phyloP scores from a whole-genome alignment of 2,113 vertebrate species.

The Furnarius figulus region DNA sequence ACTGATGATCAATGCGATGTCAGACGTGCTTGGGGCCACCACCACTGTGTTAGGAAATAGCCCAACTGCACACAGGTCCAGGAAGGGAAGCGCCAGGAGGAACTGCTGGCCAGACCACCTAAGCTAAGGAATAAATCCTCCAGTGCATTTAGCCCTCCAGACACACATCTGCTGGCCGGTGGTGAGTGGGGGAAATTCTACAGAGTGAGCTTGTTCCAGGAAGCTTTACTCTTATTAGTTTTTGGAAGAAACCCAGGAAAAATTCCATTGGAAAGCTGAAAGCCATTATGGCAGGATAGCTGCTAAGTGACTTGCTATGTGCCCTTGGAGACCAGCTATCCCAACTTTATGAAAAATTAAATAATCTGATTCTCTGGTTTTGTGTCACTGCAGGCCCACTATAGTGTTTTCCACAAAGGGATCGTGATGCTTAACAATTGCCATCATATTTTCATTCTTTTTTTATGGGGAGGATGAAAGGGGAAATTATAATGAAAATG shows the following conservation, averaged over 20 bases:
- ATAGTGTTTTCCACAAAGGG: not conserved
- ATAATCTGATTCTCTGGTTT: not conserved
- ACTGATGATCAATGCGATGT: not conserved
- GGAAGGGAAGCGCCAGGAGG: not conserved
- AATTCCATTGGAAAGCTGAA: constrained; percentile 42
- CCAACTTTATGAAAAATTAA: not conserved
- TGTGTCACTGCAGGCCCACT: not conserved
- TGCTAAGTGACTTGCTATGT: constrained; percentile 31
- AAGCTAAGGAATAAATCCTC: not conserved
- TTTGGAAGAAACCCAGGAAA: constrained; percentile 55
- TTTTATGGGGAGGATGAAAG: not conserved
- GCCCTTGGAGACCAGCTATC: constrained; percentile 19
- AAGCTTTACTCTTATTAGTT: constrained; percentile 4
- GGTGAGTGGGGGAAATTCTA: not conserved
- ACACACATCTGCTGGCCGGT: constrained; percentile 17
- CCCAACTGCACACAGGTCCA: not conserved
- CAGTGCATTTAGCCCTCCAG: not conserved
- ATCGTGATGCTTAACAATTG: not conserved
- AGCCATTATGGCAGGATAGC: constrained; percentile 7
- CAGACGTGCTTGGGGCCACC: not conserved
- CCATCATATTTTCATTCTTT: not conserved
- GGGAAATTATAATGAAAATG: not conserved
- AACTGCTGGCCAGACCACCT: not conserved
- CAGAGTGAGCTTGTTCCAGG: not conserved
- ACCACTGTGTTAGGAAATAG: not conserved